phyloP scores from a whole-genome alignment of 2,797 vertebrate species.

The Champsocephalus gunnari region DNA sequence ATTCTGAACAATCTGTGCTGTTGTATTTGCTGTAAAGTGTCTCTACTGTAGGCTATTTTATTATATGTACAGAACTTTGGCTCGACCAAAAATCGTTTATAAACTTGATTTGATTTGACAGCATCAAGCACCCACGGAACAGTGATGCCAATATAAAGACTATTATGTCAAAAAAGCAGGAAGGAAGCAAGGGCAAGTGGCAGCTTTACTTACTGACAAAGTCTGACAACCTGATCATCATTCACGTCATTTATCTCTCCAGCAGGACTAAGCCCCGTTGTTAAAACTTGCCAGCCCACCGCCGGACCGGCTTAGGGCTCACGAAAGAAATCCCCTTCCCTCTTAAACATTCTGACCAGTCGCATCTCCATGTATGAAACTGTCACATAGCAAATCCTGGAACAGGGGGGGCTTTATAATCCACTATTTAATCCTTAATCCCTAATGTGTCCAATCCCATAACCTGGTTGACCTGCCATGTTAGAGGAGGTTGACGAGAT shows the following conservation, averaged over 20 bases:
- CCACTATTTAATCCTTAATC: constrained; percentile 76
- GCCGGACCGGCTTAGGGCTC: constrained; percentile 60
- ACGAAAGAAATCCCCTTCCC: constrained; percentile 51
- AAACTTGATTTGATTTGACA: neutral
- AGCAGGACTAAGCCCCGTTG: constrained; percentile 53
- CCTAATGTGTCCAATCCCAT: constrained; percentile 74
- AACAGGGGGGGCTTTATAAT: constrained; percentile 62
- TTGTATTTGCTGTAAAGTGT: no score
- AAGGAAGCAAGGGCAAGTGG: constrained; percentile 32
- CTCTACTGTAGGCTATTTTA: no score
- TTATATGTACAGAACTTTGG: no score
- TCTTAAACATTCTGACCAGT: constrained; percentile 74
- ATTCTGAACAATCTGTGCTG: no score
- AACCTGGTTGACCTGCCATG: constrained; percentile 70
- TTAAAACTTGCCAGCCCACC: constrained; percentile 57
- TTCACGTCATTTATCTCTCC: constrained; percentile 56
- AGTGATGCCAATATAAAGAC: constrained; percentile 26
- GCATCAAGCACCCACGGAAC: neutral
- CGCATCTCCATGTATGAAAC: constrained; percentile 69
- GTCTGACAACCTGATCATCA: constrained; percentile 64
- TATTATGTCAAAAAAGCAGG: constrained; percentile 41
- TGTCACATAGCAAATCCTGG: constrained; percentile 69
- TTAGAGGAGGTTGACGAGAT: constrained; percentile 66
- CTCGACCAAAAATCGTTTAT: no score
- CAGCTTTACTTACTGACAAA: constrained; percentile 42